A percentile compares a stretch with the other conserved stretches of the same genome.
Evolutionary conservation across 2,797 vertebrate genomes (phyloP).

Genomic region (Eulemur rubriventer): DNA sequence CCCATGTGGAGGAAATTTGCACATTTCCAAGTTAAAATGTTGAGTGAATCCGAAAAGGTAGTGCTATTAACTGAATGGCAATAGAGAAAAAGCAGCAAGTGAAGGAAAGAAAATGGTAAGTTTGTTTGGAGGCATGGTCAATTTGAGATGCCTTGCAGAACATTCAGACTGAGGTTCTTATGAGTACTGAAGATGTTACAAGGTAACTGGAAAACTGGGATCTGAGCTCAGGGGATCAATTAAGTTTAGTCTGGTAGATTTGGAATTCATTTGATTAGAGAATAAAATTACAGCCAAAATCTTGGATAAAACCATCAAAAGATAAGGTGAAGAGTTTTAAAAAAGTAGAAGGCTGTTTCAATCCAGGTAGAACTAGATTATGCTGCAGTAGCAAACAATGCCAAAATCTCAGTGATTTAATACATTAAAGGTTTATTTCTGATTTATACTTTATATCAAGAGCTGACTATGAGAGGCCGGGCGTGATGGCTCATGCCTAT

Average conservation of each 20-base stretch:
- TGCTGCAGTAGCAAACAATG: not conserved
- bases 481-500: not conserved
- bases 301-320: not conserved
- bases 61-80: not conserved
- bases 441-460: not conserved
- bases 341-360: not conserved
- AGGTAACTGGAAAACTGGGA: slow-evolving; percentile 14
- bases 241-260: not conserved
- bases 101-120: not conserved
- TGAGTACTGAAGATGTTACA: not conserved
- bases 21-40: slow-evolving; percentile 35
- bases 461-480: not conserved
- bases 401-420: not conserved
- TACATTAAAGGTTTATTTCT: not conserved
- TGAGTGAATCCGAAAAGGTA: not conserved
- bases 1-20: not conserved
- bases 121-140: not conserved
- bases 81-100: not conserved
- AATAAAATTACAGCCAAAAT: slow-evolving; percentile 37
- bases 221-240: not conserved
- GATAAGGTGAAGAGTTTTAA: not conserved
- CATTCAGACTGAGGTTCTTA: not conserved
- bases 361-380: not conserved
- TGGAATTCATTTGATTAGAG: slow-evolving; percentile 45
- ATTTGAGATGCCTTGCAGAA: not conserved